These are phyloP conservation scores for Malurus elegans DNA, from an alignment of 2,113 vertebrate genomes.

Conservation along the genomic window DNA sequence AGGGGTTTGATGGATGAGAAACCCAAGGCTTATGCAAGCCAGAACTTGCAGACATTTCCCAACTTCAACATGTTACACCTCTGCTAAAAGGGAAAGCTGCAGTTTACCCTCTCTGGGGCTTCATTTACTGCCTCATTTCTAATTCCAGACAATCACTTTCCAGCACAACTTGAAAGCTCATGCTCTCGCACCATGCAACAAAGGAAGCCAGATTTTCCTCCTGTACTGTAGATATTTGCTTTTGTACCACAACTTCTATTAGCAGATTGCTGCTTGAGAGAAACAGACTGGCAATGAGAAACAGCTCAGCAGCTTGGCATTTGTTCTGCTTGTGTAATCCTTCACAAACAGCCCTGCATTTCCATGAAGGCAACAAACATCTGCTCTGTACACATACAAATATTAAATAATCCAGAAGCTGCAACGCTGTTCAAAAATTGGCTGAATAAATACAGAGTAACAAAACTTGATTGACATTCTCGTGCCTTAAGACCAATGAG, in stretches of 20 bases:
- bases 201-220: not conserved
- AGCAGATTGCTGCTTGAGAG: constrained; percentile 5
- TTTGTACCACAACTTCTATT: not conserved
- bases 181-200: not conserved
- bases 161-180: not conserved
- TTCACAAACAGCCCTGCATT: not conserved
- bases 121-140: not conserved
- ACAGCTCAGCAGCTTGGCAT: not conserved
- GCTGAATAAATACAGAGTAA: not conserved
- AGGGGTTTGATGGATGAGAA: not conserved
- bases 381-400: not conserved
- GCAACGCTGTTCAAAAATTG: not conserved
- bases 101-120: not conserved
- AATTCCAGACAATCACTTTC: not conserved
- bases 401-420: not conserved
- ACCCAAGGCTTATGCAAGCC: not conserved
- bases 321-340: constrained; percentile 5
- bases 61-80: not conserved
- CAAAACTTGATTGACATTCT: not conserved
- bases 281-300: constrained; percentile 12
- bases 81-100: not conserved
- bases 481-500: not conserved
- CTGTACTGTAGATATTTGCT: not conserved
- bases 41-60: not conserved
- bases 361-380: not conserved